These are phyloP conservation scores for Limnodromus scolopaceus DNA, from an alignment of 2,797 vertebrate genomes.

Conservation along the genomic window DNA sequence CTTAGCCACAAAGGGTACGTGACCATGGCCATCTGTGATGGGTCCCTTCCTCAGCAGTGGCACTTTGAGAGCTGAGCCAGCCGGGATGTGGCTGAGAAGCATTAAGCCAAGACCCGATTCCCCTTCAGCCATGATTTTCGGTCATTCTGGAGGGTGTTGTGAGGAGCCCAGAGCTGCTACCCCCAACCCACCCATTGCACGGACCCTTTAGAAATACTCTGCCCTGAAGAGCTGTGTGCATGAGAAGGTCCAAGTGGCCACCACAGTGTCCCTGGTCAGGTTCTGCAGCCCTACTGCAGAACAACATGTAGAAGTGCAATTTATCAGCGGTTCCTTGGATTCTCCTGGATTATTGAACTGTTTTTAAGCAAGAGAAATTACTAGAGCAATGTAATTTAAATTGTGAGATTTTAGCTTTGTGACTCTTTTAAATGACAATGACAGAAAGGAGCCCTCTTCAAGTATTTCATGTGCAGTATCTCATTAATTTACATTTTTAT, in stretches of 20 bases:
- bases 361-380: slow-evolving; percentile 38
- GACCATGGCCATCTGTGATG: slow-evolving; percentile 92
- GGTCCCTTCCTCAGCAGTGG: slow-evolving; percentile 90
- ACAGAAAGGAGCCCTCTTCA: not conserved
- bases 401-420: slow-evolving; percentile 21
- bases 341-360: not conserved
- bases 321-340: not conserved
- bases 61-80: slow-evolving; percentile 83
- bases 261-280: not conserved
- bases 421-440: not conserved
- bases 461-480: slow-evolving; percentile 8
- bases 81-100: not conserved
- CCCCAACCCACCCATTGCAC: rapidly evolving
- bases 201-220: not conserved
- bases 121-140: not conserved
- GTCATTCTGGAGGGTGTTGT: not conserved
- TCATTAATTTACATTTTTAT: not conserved
- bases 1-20: slow-evolving; percentile 86
- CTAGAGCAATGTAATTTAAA: slow-evolving; percentile 28
- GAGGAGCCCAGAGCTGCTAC: not conserved
- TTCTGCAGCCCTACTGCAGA: not conserved
- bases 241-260: not conserved
- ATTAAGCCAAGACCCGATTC: not conserved
- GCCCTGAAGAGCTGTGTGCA: not conserved
- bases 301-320: not conserved